Percentiles rank a stretch among this genome's conserved stretches.
Conservation (phyloP, 2,113 vertebrate species). For the Dasyornis broadbenti region DNA sequence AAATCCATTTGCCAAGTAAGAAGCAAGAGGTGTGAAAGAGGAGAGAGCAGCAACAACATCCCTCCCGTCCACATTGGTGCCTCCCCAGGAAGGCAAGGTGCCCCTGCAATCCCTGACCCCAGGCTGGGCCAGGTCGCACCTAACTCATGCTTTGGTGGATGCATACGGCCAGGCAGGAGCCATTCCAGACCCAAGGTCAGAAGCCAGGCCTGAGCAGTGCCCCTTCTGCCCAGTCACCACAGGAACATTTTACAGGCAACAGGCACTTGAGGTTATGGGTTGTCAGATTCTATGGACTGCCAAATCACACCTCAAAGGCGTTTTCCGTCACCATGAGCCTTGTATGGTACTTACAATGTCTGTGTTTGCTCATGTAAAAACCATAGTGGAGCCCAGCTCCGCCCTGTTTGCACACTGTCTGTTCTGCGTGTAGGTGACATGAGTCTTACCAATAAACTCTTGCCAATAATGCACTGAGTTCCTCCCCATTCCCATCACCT, state of each 20-base stretch:
- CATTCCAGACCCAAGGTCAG: background rate
- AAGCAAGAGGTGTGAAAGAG: background rate
- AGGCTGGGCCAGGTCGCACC: background rate
- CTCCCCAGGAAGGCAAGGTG: fast-evolving
- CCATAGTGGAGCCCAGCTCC: background rate
- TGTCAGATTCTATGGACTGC: background rate
- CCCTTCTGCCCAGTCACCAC: background rate
- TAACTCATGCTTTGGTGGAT: background rate
- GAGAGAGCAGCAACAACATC: background rate
- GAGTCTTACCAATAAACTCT: background rate
- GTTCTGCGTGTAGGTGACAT: background rate
- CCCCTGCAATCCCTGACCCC: fast-evolving
- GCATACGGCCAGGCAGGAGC: fast-evolving
- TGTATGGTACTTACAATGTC: background rate
- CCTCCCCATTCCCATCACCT: background rate
- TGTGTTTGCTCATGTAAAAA: background rate
- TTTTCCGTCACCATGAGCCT: background rate
- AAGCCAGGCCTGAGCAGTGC: fast-evolving
- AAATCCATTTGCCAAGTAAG: background rate
- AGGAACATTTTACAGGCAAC: background rate
- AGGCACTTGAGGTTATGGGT: background rate
- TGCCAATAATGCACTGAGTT: background rate
- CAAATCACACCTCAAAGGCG: background rate
- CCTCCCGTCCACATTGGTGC: fast-evolving
- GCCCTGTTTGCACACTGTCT: background rate